Evolutionary conservation across 2,888 invertebrate species (phyloP), one percentile per base, ranked within the genome.

Genomic region (Protophormia terraenovae): DNA sequence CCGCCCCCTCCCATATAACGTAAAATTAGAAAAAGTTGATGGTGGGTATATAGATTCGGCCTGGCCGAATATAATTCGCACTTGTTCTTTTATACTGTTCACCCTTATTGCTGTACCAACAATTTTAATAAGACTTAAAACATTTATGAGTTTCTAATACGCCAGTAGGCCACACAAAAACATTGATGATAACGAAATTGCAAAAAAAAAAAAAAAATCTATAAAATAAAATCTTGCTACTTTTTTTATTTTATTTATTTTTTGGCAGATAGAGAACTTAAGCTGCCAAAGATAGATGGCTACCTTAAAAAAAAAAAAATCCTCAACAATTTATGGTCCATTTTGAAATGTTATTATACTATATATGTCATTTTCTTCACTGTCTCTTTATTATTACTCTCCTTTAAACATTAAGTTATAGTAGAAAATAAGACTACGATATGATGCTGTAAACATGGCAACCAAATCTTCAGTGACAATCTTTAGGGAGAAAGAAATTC

Each of bases 111-210:
- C 2, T 24, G 3, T 24, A 53, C 22, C 22, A 24, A 0, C 53
- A 53, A 53, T 53, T 53, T 53, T 24, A 53, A 53, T 53, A 53
- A 24, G 53, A 53, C 53, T 53, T 53, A 10, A 53, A 53, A 53
- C 3, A 53, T 73, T 73, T 60, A 73, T 62, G 72, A 73, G 60
- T 60, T 60, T 60, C 73, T 73, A 73, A 62, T 60, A 60, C 73
- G 73, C 73, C 60, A 60, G 45, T 73, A 73, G 73, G 60, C 76
- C 76, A 76, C 35, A 62, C 14, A 38, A 62, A 16, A 35, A 22
- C 62, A 7, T 62, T 38, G 19, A 62, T 53, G 53, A 24, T 53
- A 62, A 62, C 35, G 14, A 35, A 62, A 62, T 38, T 35, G 22
- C 19, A 19, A 29, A 32, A 19, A 62, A 24, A 1, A 55, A 10